Percentiles rank a stretch among this genome's conserved stretches.
phyloP scores from a whole-genome alignment of 2,888 invertebrate genomes.

The Quadroppia sp. region DNA sequence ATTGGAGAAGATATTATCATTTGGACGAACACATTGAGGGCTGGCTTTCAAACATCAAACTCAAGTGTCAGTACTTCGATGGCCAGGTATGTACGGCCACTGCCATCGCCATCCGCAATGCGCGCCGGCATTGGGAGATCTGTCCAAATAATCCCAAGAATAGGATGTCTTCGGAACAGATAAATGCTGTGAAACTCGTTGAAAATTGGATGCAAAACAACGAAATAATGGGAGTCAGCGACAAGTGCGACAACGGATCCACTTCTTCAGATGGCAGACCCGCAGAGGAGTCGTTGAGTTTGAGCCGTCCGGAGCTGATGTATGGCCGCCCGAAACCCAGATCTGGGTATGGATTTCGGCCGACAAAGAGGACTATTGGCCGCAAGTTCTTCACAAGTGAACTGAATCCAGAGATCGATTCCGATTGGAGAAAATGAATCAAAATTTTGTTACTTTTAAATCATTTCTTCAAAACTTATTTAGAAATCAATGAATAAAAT shows the following conservation, averaged over 20 bases:
- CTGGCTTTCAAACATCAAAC: background rate
- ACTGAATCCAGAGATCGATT: background rate
- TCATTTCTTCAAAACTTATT: too few species aligned
- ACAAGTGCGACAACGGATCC: too few species aligned
- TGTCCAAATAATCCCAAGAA: slow-evolving; percentile 16
- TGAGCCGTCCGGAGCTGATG: too few species aligned
- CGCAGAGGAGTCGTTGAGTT: too few species aligned
- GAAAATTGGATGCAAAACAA: slow-evolving; percentile 18
- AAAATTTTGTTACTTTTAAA: too few species aligned
- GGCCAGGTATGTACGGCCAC: slow-evolving; percentile 11
- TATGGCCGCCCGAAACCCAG: background rate
- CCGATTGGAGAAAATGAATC: background rate
- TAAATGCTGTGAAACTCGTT: background rate
- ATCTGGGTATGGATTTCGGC: background rate
- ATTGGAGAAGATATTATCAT: background rate
- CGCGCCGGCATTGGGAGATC: background rate
- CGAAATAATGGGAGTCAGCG: too few species aligned
- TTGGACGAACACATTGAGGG: slow-evolving; percentile 11
- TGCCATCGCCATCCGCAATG: slow-evolving; percentile 1
- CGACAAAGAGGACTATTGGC: background rate
- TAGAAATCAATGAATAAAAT: too few species aligned
- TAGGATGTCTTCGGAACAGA: background rate
- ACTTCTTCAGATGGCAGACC: too few species aligned
- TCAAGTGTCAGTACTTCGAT: slow-evolving; percentile 5
- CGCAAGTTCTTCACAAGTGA: background rate